Evolutionary conservation across 2,888 invertebrate genomes (phyloP).

Genomic region (Glyphotaelius pellucidus): DNA sequence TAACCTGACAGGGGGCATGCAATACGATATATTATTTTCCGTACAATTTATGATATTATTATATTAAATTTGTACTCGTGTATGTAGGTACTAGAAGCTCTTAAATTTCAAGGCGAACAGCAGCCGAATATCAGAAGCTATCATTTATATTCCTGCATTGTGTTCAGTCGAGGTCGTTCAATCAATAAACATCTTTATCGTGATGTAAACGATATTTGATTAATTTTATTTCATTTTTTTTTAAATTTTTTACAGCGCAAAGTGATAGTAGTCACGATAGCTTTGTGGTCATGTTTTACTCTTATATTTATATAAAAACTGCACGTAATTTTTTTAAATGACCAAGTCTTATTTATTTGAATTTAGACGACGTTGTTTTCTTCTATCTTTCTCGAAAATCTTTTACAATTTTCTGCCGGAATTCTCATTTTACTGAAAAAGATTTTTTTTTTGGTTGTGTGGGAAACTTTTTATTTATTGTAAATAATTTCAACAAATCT

Average conservation of each 20-base stretch:
- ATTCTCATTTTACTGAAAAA: too few species aligned
- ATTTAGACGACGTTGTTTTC: background rate
- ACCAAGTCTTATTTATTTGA: background rate
- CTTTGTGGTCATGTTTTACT: background rate
- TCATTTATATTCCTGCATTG: slow-evolving; percentile 27
- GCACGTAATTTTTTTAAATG: background rate
- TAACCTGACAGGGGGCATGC: slow-evolving; percentile 6
- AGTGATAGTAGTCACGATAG: background rate
- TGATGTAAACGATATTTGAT: slow-evolving; percentile 40
- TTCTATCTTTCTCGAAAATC: too few species aligned
- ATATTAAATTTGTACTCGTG: background rate
- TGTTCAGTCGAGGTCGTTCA: slow-evolving; percentile 9
- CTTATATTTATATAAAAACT: background rate
- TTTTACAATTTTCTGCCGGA: too few species aligned
- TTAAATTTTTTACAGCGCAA: background rate
- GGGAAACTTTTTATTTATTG: too few species aligned
- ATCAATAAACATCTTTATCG: slow-evolving; percentile 43
- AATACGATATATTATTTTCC: slow-evolving; percentile 22
- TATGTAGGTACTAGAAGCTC: background rate
- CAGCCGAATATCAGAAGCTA: background rate
- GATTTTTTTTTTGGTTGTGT: too few species aligned
- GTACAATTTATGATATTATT: slow-evolving; percentile 17
- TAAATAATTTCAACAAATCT: too few species aligned
- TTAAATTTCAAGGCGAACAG: slow-evolving; percentile 29
- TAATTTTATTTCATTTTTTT: background rate